Evolutionary conservation across 2,113 vertebrate genomes (phyloP).

Genomic region (Clarias magur): DNA sequence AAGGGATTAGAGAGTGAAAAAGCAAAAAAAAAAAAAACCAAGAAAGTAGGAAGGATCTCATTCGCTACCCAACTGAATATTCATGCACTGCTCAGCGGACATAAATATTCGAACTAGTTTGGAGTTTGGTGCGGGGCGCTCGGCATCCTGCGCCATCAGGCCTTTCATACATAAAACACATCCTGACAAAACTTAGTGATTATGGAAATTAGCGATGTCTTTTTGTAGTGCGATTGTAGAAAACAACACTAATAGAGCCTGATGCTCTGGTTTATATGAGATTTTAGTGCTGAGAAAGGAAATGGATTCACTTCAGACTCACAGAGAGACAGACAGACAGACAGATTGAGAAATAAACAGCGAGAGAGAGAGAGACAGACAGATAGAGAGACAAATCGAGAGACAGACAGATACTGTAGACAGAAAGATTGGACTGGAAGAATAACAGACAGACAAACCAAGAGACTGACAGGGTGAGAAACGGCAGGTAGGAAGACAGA

Average conservation of each 20-base stretch:
- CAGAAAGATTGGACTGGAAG: neutral
- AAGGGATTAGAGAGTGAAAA: slow-evolving; percentile 39
- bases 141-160: neutral
- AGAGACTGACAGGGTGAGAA: neutral
- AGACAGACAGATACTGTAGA: neutral
- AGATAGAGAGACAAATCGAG: neutral
- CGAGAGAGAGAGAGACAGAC: neutral
- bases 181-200: slow-evolving; percentile 29
- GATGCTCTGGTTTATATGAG: neutral
- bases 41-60: slow-evolving; percentile 41
- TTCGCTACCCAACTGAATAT: slow-evolving; percentile 37
- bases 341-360: neutral
- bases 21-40: slow-evolving; percentile 39
- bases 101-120: slow-evolving; percentile 47
- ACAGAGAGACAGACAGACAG: neutral
- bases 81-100: slow-evolving; percentile 46
- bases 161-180: neutral
- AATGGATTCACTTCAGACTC: neutral
- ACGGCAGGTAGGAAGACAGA: no score
- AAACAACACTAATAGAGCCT: neutral
- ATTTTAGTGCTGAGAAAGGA: neutral
- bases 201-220: slow-evolving; percentile 35
- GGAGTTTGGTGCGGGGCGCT: neutral
- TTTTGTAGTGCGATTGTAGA: slow-evolving; percentile 37
- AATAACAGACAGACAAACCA: neutral